Evolutionary conservation across 2,797 vertebrate genomes (phyloP).

Genomic region (Rhabdophis nuchalis): DNA sequence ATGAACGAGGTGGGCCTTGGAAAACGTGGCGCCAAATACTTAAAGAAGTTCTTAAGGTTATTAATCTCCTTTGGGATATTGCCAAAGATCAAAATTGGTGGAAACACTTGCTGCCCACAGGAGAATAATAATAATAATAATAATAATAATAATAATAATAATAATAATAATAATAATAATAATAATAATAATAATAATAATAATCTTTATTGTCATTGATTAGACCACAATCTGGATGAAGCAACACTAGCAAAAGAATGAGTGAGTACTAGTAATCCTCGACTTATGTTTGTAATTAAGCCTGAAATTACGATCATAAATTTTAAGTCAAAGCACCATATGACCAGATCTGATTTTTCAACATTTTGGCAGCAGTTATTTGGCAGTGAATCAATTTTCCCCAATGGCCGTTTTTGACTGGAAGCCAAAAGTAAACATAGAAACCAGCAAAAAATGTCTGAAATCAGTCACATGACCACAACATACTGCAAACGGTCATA

Average conservation of each 20-base stretch:
- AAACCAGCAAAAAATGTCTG: not conserved
- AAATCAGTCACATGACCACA: not conserved
- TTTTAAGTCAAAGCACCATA: not conserved
- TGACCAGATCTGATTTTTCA: not conserved
- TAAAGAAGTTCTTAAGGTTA: not conserved
- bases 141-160: too few species aligned
- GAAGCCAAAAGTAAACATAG: not conserved
- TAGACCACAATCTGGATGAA: not conserved
- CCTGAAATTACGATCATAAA: not conserved
- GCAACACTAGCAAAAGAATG: not conserved
- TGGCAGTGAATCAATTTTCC: not conserved
- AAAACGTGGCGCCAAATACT: not conserved
- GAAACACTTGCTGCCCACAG: not conserved
- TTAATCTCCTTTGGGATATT: not conserved
- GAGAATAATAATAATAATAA: too few species aligned
- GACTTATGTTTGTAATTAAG: not conserved
- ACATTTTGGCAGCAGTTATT: not conserved
- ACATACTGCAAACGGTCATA: not conserved
- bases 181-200: too few species aligned
- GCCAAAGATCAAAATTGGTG: not conserved
- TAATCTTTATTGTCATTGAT: too few species aligned
- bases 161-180: too few species aligned
- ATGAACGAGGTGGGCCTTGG: not conserved
- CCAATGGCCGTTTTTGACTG: not conserved
- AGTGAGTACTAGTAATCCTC: not conserved